These are phyloP conservation scores for Leucoraja erinaceus DNA, from an alignment of 2,113 vertebrate species.

Conservation along the genomic window DNA sequence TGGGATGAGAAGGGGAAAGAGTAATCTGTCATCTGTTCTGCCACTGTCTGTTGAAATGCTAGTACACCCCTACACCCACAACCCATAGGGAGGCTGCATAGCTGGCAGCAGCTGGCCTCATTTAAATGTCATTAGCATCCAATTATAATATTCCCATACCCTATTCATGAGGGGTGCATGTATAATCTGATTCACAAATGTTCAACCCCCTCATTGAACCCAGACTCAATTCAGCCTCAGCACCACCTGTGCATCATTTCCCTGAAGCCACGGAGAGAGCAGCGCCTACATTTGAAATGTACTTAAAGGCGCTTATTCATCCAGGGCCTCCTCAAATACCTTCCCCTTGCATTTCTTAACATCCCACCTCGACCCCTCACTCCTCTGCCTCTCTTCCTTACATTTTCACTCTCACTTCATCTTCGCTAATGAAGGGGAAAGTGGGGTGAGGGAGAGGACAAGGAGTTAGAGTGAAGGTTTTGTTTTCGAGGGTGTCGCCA, in stretches of 20 bases:
- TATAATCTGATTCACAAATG: not conserved
- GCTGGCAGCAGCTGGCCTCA: not conserved
- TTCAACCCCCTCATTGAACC: not conserved
- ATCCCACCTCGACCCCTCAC: not conserved
- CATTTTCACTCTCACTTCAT: not conserved
- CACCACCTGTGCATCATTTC: not conserved
- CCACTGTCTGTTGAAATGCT: not conserved
- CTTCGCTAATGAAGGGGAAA: not conserved
- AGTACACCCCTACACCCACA: not conserved
- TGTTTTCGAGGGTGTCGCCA: too few relatives aligned
- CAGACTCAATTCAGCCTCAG: not conserved
- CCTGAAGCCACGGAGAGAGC: not conserved
- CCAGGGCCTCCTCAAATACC: not conserved
- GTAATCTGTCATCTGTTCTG: not conserved
- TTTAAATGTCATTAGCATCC: conserved; percentile 7
- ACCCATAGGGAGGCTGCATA: not conserved
- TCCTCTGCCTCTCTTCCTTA: not conserved
- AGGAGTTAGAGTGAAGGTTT: too few relatives aligned
- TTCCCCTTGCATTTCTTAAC: not conserved
- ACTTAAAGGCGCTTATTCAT: not conserved
- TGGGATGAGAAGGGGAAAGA: not conserved
- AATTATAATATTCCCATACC: conserved; percentile 9
- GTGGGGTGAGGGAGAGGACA: not conserved
- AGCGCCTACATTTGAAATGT: too few relatives aligned
- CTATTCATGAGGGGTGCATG: not conserved